Evolutionary conservation across 2,888 invertebrate genomes (phyloP).

Genomic region (Leptogaster cylindrica): DNA sequence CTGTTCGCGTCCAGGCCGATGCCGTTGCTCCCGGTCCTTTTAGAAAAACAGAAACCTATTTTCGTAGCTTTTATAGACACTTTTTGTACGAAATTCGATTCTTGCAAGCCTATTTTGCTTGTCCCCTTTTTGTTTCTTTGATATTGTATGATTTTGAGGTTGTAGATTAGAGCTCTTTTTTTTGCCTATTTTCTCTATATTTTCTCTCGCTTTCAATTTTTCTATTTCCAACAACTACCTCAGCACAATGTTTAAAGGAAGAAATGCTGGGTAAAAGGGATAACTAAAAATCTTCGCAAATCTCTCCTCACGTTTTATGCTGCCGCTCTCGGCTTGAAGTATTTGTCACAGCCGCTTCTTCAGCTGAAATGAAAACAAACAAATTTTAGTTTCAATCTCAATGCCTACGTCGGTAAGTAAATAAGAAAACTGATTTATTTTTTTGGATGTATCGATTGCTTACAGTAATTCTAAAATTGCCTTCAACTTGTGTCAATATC

Average conservation of each 20-base stretch:
- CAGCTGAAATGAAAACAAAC: slow-evolving; percentile 31
- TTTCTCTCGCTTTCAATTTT: background rate
- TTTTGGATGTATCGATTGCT: too few relatives aligned
- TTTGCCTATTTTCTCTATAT: background rate
- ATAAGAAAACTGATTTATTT: too few relatives aligned
- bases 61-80: slow-evolving; percentile 40
- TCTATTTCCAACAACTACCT: background rate
- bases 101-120: slow-evolving; percentile 13
- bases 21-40: slow-evolving; percentile 44
- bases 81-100: slow-evolving; percentile 13
- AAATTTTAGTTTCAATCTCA: background rate
- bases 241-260: background rate
- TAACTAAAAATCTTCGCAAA: slow-evolving; percentile 27
- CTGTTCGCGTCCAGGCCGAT: slow-evolving; percentile 47
- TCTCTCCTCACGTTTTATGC: slow-evolving; percentile 5
- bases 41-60: slow-evolving; percentile 47
- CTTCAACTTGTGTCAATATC: too few relatives aligned
- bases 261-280: slow-evolving; percentile 11
- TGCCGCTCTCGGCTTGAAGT: slow-evolving; percentile 44
- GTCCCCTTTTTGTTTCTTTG: background rate
- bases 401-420: too few relatives aligned
- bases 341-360: slow-evolving; percentile 46
- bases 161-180: too few relatives aligned
- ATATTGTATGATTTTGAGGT: background rate
- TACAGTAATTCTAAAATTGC: too few relatives aligned